Evolutionary conservation across 2,888 invertebrate genomes (phyloP).

Genomic region (Galeruca laticollis): DNA sequence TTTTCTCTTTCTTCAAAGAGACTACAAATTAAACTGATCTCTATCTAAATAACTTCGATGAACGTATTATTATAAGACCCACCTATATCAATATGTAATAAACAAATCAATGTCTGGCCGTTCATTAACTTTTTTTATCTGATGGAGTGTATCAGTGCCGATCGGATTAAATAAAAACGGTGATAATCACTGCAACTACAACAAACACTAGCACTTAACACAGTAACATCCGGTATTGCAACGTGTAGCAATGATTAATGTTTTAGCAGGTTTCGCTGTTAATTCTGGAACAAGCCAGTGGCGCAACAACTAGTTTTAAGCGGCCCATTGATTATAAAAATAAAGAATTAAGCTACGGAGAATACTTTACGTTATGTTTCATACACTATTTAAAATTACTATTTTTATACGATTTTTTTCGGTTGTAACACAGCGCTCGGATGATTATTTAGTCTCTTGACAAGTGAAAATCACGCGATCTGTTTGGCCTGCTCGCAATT

Average conservation of each 20-base stretch:
- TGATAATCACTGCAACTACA: slow-evolving; percentile 24
- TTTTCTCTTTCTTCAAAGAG: not conserved
- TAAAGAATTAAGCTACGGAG: no score
- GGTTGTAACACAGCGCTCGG: no score
- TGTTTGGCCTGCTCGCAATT: no score
- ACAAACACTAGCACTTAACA: slow-evolving; percentile 25
- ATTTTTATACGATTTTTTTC: no score
- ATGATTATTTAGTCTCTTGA: no score
- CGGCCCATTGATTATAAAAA: no score
- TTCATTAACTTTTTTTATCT: slow-evolving; percentile 13
- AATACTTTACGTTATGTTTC: no score
- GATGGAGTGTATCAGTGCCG: slow-evolving; percentile 13
- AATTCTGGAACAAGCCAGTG: not conserved
- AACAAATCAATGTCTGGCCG: slow-evolving; percentile 10
- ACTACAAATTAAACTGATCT: not conserved
- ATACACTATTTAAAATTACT: no score
- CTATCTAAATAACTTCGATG: not conserved
- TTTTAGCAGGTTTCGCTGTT: slow-evolving; percentile 26
- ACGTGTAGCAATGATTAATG: slow-evolving; percentile 36
- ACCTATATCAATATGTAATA: slow-evolving; percentile 4
- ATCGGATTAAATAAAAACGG: slow-evolving; percentile 22
- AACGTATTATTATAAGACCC: slow-evolving; percentile 4
- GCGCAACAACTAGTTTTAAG: not conserved
- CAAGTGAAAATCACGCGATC: no score
- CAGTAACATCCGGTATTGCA: slow-evolving; percentile 35